These are phyloP conservation scores for Apotomis betuletana DNA, from an alignment of 2,888 invertebrate species.

Conservation along the genomic window DNA sequence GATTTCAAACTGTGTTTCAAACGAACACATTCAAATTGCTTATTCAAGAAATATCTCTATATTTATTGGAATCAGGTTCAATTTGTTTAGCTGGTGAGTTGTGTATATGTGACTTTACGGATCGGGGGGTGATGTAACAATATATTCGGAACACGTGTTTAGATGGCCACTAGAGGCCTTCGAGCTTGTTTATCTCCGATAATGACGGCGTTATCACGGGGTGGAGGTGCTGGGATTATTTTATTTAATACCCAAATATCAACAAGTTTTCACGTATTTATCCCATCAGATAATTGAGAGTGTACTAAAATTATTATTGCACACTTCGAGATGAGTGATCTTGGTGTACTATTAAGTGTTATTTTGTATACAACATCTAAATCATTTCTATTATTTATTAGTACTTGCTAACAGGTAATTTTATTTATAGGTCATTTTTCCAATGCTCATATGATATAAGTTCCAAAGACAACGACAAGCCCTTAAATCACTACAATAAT, in stretches of 20 bases:
- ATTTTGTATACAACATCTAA: no score
- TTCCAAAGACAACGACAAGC: no score
- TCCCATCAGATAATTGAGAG: no score
- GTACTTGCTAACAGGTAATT: no score
- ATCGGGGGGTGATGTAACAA: slow-evolving; percentile 47
- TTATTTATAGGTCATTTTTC: no score
- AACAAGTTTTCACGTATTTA: no score
- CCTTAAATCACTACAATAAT: no score
- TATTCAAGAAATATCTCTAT: slow-evolving; percentile 32
- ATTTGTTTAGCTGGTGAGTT: not conserved
- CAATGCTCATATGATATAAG: no score
- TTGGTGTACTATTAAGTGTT: no score
- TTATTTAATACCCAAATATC: not conserved
- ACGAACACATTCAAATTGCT: not conserved
- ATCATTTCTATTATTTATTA: no score
- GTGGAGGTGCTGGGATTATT: slow-evolving; percentile 41
- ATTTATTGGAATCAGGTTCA: slow-evolving; percentile 15
- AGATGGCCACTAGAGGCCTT: slow-evolving; percentile 75
- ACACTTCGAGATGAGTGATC: no score
- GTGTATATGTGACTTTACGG: slow-evolving; percentile 13
- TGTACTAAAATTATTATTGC: no score
- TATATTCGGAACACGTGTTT: slow-evolving; percentile 74
- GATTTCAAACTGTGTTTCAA: not conserved
- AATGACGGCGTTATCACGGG: slow-evolving; percentile 52
- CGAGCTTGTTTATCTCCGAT: slow-evolving; percentile 67